Conservation (phyloP, 2,888 invertebrate genomes). For the Lepidocyrtoides sp. region DNA sequence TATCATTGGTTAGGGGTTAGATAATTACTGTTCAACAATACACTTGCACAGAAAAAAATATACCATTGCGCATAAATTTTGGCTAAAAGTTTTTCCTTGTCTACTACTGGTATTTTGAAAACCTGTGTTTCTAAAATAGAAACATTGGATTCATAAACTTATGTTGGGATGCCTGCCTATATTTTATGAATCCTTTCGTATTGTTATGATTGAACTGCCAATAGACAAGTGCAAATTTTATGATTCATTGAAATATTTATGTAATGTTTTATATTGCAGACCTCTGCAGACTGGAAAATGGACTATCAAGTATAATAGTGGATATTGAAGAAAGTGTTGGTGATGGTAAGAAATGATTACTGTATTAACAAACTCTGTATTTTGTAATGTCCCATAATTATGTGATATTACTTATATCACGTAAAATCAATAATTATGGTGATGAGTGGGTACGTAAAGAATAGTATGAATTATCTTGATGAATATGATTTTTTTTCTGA, state of each 20-base stretch:
- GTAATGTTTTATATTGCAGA: slow-evolving; percentile 87
- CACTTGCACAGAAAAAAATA: too few species aligned
- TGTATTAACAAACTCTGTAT: background rate
- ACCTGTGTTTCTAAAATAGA: too few species aligned
- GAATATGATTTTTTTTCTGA: background rate
- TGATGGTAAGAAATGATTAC: slow-evolving; percentile 90
- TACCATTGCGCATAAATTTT: too few species aligned
- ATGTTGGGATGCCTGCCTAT: too few species aligned
- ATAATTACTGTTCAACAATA: too few species aligned
- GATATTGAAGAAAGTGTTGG: slow-evolving; percentile 96
- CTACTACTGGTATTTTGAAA: too few species aligned
- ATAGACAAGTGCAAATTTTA: background rate
- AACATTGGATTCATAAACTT: too few species aligned
- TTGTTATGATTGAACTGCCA: too few species aligned
- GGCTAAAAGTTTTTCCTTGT: too few species aligned
- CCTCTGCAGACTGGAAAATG: slow-evolving; percentile 94
- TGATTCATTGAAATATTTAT: too few species aligned
- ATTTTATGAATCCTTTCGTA: too few species aligned
- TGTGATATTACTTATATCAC: background rate
- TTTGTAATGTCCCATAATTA: background rate
- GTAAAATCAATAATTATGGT: background rate
- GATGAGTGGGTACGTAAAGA: background rate
- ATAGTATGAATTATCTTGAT: slow-evolving; percentile 2
- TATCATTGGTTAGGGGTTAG: background rate
- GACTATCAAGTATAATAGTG: slow-evolving; percentile 95